A percentile compares a stretch with the other conserved stretches of the same genome.
phyloP scores from a whole-genome alignment of 2,113 vertebrate species.

The Epinephelus moara region DNA sequence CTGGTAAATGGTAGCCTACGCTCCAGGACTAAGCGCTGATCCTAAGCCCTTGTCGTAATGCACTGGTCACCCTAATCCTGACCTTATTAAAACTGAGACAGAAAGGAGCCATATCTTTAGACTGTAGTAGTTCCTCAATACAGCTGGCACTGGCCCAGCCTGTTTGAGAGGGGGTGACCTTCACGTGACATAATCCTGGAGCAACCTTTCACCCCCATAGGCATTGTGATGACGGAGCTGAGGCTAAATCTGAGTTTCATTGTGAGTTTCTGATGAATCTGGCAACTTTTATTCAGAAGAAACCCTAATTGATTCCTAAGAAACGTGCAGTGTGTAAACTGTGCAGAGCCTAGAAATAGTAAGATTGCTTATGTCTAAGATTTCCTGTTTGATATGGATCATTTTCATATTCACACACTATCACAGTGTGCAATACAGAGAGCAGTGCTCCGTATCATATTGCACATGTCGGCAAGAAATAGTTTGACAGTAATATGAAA shows the following conservation, averaged over 20 bases:
- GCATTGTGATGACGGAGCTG: conserved; percentile 34
- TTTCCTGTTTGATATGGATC: not conserved
- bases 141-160: conserved; percentile 16
- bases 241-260: not conserved
- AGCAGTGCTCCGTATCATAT: not conserved
- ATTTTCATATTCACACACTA: conserved; percentile 4
- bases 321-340: not conserved
- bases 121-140: conserved; percentile 16
- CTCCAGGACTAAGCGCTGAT: conserved; percentile 56
- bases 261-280: not conserved
- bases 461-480: conserved; percentile 47
- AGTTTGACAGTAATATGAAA: conserved; percentile 8
- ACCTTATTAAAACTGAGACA: conserved; percentile 71
- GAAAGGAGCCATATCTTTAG: conserved; percentile 46
- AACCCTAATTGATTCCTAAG: not conserved
- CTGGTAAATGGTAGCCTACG: conserved; percentile 59
- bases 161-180: conserved; percentile 44
- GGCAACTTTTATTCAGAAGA: not conserved
- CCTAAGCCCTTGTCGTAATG: conserved; percentile 65
- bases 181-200: conserved; percentile 48
- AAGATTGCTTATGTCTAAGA: not conserved
- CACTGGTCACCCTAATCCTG: conserved; percentile 61
- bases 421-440: not conserved
- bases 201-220: conserved; percentile 52
- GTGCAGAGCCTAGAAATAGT: not conserved